Percentiles rank a stretch among this genome's conserved stretches.
These are phyloP conservation scores for Hydraecia micacea DNA, from an alignment of 2,888 invertebrate species.

Conservation along the genomic window DNA sequence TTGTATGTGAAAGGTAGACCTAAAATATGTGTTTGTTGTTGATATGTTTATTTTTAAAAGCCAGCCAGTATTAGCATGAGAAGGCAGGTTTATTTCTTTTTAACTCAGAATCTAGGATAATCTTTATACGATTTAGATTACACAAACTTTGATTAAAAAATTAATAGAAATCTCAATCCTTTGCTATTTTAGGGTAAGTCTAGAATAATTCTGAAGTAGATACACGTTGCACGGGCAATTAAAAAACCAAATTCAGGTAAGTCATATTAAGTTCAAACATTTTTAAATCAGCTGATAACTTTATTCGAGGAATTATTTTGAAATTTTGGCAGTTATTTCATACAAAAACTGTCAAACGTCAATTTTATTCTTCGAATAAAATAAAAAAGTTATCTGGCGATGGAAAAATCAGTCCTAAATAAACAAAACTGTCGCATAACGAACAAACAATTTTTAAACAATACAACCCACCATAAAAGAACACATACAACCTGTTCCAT, in stretches of 20 bases:
- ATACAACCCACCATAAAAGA: constrained; percentile 26
- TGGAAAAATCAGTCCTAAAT: too few species aligned
- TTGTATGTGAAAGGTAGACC: constrained; percentile 1
- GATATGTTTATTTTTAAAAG: background rate
- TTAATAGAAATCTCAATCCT: background rate
- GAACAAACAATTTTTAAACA: background rate
- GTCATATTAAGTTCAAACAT: background rate
- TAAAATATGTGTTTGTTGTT: background rate
- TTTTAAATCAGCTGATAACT: too few species aligned
- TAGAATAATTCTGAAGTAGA: background rate
- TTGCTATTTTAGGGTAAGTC: background rate
- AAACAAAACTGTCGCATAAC: background rate
- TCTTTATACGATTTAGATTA: background rate
- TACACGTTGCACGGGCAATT: background rate
- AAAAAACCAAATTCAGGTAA: background rate
- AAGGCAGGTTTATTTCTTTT: background rate
- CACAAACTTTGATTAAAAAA: background rate
- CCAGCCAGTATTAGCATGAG: background rate
- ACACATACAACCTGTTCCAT: constrained; percentile 13
- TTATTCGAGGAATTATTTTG: too few species aligned
- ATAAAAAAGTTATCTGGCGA: too few species aligned
- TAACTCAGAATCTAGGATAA: background rate
- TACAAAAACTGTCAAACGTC: too few species aligned
- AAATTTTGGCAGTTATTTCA: too few species aligned
- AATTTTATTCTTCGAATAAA: too few species aligned